Evolutionary conservation across 2,888 invertebrate genomes (phyloP).

Genomic region (Odontocolon sp.): DNA sequence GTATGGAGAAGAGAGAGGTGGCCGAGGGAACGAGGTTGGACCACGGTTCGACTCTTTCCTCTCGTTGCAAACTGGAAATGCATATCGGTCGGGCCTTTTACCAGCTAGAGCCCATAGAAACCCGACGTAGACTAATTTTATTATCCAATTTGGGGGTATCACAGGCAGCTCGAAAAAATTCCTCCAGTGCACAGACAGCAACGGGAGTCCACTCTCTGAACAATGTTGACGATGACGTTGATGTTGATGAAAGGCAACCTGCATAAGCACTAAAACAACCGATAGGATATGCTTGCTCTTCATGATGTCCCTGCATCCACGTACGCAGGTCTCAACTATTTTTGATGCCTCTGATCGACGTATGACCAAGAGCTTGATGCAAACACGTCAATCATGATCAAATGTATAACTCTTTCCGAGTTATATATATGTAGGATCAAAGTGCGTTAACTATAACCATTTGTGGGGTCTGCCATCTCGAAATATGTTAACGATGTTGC

Average conservation of each 20-base stretch:
- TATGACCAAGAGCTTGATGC: too few relatives aligned
- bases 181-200: background rate
- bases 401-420: background rate
- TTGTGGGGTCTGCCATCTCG: background rate
- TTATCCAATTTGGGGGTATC: slow-evolving; percentile 9
- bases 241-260: background rate
- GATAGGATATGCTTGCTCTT: background rate
- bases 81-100: slow-evolving; percentile 32
- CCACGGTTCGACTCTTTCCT: slow-evolving; percentile 3
- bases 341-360: too few relatives aligned
- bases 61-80: slow-evolving; percentile 16
- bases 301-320: background rate
- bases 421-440: background rate
- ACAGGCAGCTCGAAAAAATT: background rate
- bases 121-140: slow-evolving; percentile 6
- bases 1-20: background rate
- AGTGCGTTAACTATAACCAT: background rate
- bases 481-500: background rate
- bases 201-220: background rate
- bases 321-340: background rate
- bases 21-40: slow-evolving; percentile 23
- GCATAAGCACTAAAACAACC: background rate
- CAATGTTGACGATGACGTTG: slow-evolving; percentile 6
- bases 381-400: too few relatives aligned
- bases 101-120: background rate